Evolutionary conservation across 2,113 vertebrate genomes (phyloP), one percentile per base, ranked within the genome.

Genomic region (Oreamnos americanus): DNA sequence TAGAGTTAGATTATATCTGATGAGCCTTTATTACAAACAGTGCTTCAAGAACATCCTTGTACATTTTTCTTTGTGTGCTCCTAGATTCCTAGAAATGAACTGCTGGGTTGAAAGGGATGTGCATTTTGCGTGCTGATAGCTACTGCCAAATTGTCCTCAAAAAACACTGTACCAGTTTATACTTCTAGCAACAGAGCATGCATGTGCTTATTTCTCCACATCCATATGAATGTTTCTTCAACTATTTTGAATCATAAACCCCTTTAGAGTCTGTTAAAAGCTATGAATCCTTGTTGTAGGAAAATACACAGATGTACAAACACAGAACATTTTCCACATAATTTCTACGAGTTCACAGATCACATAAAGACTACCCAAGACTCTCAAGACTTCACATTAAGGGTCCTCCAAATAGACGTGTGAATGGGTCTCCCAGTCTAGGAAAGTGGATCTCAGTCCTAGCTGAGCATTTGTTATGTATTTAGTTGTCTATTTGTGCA

Each of bases 21-120:
- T 64, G 53, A 71, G 67, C 36, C 71, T 71, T 53, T 95, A 82
- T 28, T 88, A 76, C 39, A 93, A 91, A 74, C 30, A 49, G 5
- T 53, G 15, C 15, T 83, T 95, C 55, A 83, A 62, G 71, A 87
- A 57, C 17, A 94, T 49, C 58, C 14, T 47, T 53, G 55, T n/a
- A 30, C 87, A 43, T 67, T 33, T 57, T 49, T 74, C 87, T 92
- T 90, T 84, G n/a, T 51, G 17, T 53, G 17, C 25, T 79, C 94
- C 60, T 45, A 81, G 94, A 91, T 79, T 94, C 51, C 92, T 84
- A 87, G 94, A 82, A 93, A 92, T 79, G 60, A 90, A 83, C 55
- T 84, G 36, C 74, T 74, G 45, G 26, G 4, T 87, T 89, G 87
- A 83, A 94, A 92, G 17, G 13, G 12, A 92, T 87, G 33, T 55